phyloP scores from a whole-genome alignment of 1,140 invertebrate species.

The Zaprionus gabonicus region DNA sequence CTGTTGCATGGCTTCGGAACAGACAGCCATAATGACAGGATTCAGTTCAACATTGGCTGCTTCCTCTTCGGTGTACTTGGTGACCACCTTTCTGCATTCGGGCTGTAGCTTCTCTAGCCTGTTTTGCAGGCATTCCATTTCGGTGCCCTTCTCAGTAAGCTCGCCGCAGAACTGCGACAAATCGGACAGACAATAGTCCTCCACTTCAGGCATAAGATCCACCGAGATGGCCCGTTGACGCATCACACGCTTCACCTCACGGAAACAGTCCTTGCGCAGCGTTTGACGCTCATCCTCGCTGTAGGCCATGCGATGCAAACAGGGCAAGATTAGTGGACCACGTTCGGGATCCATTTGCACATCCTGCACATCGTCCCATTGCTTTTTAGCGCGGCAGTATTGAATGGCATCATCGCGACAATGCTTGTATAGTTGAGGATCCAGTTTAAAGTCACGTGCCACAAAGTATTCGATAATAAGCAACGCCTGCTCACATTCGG shows the following conservation, averaged over 20 bases:
- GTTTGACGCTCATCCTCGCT: conserved; percentile 88
- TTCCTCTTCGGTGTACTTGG: conserved; percentile 96
- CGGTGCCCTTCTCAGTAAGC: conserved; percentile 93
- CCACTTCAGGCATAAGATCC: conserved; percentile 96
- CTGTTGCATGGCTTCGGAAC: conserved; percentile 92
- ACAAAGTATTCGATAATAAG: conserved; percentile 99
- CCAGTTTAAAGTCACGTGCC: conserved; percentile 96
- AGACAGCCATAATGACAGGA: conserved; percentile 92
- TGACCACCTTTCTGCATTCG: conserved; percentile 86
- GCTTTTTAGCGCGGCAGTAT: conserved; percentile 91
- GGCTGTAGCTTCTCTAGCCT: conserved; percentile 90
- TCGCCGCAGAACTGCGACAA: conserved; percentile 93
- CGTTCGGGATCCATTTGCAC: conserved; percentile 89
- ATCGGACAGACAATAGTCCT: conserved; percentile 94
- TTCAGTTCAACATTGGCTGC: conserved; percentile 94
- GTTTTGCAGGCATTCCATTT: conserved; percentile 96
- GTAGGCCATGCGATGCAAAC: conserved; percentile 95
- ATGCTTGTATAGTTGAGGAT: conserved; percentile 93
- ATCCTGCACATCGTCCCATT: conserved; percentile 89
- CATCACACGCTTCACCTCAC: conserved; percentile 95
- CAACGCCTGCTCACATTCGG: conserved; percentile 94
- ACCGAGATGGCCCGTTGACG: conserved; percentile 95
- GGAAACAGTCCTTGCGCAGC: conserved; percentile 87
- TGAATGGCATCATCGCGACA: conserved; percentile 94
- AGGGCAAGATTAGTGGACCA: conserved; percentile 94